Evolutionary conservation across 2,888 invertebrate species (phyloP), one percentile per base, ranked within the genome.

Genomic region (Strigamia crassipes): DNA sequence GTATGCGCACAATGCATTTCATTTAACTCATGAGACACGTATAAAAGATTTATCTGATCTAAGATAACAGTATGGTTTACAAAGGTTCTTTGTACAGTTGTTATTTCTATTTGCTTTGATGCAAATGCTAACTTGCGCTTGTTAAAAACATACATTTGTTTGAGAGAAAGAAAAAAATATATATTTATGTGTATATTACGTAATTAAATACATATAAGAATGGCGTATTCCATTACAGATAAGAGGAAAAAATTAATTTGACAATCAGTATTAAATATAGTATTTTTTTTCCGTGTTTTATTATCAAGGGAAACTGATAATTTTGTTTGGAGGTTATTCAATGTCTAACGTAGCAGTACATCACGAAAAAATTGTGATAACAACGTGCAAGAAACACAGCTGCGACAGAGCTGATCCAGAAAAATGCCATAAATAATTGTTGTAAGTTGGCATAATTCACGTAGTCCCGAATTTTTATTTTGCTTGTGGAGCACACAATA

Each of bases 301-400:
- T 61, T 61, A 61, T 61, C 21, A n/a, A 61, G 18, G 18, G 61
- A 61, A 61, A 18, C 23, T 61, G 18, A 61, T 61, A 61, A 61
- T 61, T 61, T 61, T 61, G 18, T 61, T 61, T 18, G 61, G n/a
- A 18, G 18, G 61, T 61, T 61, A 61, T 1, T 61, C 61, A 61
- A 61, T 18, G 15, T 51, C 51, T 61, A 18, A 61, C 9, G 21
- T 61, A 23, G 34, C 80, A 56, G 27, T 80, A 15, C 34, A 80
- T 80, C 80, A 80, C 21, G 38, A 80, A 80, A 80, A 80, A 51
- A 51, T 27, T 23, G 79, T n/a, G 80, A 51, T 56, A 80, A 80
- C 80, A 80, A 31, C 41, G 78, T 38, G 78, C 38, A 78, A 31
- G 80, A 80, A 80, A 80, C 80, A 80, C 61, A 80, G 80, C 80